phyloP scores from a whole-genome alignment of 2,797 vertebrate genomes.

The Sebastiscus albofasciatus region DNA sequence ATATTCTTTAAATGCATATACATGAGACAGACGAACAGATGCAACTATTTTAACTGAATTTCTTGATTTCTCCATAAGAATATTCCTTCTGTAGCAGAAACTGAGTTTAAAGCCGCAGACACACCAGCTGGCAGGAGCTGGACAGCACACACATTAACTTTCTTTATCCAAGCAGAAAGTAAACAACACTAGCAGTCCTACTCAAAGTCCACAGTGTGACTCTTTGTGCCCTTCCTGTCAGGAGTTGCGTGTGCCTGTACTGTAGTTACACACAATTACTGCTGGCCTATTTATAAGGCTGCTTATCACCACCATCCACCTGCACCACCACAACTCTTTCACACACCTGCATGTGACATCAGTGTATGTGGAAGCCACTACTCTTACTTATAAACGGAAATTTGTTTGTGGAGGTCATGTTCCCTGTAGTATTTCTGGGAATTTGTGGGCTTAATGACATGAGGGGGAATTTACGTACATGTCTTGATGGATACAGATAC shows the following conservation, averaged over 20 bases:
- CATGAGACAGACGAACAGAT: background rate
- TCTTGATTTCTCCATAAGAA: background rate
- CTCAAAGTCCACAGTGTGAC: slow-evolving; percentile 16
- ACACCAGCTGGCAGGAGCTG: background rate
- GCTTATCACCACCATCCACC: slow-evolving; percentile 10
- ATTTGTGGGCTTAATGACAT: too few relatives aligned
- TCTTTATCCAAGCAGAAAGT: slow-evolving; percentile 7
- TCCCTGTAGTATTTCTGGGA: fast-evolving
- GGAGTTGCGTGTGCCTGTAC: background rate
- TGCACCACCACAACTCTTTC: background rate
- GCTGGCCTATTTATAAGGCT: slow-evolving; percentile 6
- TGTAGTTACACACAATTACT: background rate
- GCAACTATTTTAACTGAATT: background rate
- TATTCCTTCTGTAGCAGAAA: background rate
- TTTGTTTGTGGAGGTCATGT: too few relatives aligned
- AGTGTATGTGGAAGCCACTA: background rate
- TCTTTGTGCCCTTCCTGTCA: slow-evolving; percentile 3
- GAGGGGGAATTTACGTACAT: too few relatives aligned
- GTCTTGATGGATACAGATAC: too few relatives aligned
- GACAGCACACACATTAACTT: background rate
- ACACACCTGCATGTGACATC: background rate
- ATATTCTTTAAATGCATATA: background rate
- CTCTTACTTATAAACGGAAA: background rate
- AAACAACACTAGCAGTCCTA: background rate
- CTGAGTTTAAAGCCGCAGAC: background rate